Evolutionary conservation across 2,113 vertebrate genomes (phyloP).

Genomic region (Elachura formosa): DNA sequence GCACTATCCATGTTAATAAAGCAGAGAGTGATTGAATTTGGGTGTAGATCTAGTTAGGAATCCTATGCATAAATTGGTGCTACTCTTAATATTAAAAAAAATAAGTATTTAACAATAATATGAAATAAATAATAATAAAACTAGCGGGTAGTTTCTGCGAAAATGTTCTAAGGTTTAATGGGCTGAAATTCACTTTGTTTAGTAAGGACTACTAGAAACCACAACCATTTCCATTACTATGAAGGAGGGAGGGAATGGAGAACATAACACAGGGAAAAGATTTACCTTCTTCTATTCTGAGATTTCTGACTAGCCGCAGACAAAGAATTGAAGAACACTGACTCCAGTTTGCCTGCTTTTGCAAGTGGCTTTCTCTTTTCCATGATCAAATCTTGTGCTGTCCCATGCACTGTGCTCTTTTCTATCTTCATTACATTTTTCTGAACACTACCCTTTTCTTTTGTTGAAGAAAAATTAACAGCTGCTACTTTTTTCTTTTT

Average conservation of each 20-base stretch:
- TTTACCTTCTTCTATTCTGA: constrained; percentile 66
- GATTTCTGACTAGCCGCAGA: constrained; percentile 57
- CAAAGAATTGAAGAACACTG: constrained; percentile 83
- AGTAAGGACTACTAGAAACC: background rate
- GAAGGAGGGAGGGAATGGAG: background rate
- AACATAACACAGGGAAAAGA: background rate
- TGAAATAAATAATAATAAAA: too few species aligned
- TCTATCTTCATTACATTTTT: background rate
- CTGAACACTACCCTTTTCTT: background rate
- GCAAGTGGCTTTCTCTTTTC: background rate
- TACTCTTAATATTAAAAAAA: background rate
- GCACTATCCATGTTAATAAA: background rate
- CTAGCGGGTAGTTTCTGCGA: background rate
- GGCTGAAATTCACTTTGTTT: background rate
- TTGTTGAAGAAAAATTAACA: constrained; percentile 1
- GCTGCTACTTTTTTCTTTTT: constrained; percentile 78
- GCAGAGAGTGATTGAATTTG: background rate
- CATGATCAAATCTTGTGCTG: background rate
- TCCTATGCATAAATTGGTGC: background rate
- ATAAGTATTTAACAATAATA: too few species aligned
- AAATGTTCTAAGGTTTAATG: background rate
- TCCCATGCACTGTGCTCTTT: background rate
- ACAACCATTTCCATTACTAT: background rate
- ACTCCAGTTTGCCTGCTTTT: constrained; percentile 70
- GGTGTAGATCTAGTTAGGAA: background rate